phyloP scores from a whole-genome alignment of 2,888 invertebrate species.

The Archaeoteleia sp. region DNA sequence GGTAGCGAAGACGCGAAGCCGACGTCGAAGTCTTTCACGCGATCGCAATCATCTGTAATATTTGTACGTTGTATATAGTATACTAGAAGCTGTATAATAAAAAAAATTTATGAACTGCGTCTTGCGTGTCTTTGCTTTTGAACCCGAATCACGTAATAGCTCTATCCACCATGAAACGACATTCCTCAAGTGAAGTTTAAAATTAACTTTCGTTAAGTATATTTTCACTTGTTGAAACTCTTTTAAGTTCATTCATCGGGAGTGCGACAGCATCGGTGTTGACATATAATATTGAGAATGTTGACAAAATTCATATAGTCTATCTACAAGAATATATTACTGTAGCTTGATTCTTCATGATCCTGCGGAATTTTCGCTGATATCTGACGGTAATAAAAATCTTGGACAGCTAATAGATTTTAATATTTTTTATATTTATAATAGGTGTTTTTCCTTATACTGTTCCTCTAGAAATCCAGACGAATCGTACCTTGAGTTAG shows the following conservation, averaged over 20 bases:
- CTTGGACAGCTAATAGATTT: too few relatives aligned
- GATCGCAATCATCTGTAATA: constrained; percentile 61
- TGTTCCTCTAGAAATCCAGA: too few relatives aligned
- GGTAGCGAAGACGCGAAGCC: constrained; percentile 3
- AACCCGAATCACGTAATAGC: constrained; percentile 29
- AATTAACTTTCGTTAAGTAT: constrained; percentile 17
- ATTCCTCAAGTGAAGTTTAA: constrained; percentile 28
- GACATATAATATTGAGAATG: too few relatives aligned
- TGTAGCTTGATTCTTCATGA: constrained; percentile 31
- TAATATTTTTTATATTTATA: too few relatives aligned
- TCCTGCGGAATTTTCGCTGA: too few relatives aligned
- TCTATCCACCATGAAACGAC: constrained; percentile 32
- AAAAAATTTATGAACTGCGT: constrained; percentile 30
- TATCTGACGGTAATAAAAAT: too few relatives aligned
- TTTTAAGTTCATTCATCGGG: constrained; percentile 23
- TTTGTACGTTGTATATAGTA: constrained; percentile 66
- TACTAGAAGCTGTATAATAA: constrained; percentile 40
- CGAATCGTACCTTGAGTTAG: too few relatives aligned
- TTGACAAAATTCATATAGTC: constrained; percentile 20
- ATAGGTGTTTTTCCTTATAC: too few relatives aligned
- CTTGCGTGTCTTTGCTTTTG: constrained; percentile 43
- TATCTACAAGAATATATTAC: constrained; percentile 24
- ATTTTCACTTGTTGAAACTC: constrained; percentile 31
- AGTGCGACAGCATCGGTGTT: not conserved
- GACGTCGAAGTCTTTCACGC: constrained; percentile 44